Evolutionary conservation across 2,113 vertebrate species (phyloP), one percentile per base, ranked within the genome.

Genomic region (Phasianus colchicus): DNA sequence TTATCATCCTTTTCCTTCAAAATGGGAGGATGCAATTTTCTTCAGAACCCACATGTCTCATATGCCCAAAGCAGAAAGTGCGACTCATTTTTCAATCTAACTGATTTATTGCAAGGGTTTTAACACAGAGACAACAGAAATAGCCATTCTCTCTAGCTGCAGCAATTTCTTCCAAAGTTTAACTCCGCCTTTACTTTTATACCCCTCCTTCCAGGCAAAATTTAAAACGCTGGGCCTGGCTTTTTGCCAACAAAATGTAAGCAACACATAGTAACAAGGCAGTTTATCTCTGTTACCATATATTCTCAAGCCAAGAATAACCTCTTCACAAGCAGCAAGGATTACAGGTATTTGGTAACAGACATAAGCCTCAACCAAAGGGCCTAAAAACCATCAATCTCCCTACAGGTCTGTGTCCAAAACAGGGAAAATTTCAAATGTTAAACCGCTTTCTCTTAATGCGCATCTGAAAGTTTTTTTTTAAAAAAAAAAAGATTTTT

Each of bases 171-270:
- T 75, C 16, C 14, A 12, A 52, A 34, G 80, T 77, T 61, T 70
- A 63, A 29, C 4, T 40, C 32, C 1, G 2, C 16, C 38, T 77
- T 60, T 36, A 32, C 20, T 74, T 81, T 82, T 20, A 13, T 2
- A 34, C 13, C 38, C 36, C 2, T 79, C 18, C 34, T 65, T 72
- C 30, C 27, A 82, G 24, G 11, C 21, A 70, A 47, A 91, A 70
- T 16, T 65, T 47, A 1, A 9, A 77, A 43, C 4, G n/a, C n/a
- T 4, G 30, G 5, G 4, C 3, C 2, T 12, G 11, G 32, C 7
- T 45, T 71, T 86, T 54, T n/a, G 45, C 36, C 36, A 75, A 36
- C 5, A 5, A 86, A 79, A 11, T 14, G 8, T 55, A 85, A 71
- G 15, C 14, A 87, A 57, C 8, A 61, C 5, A 29, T 57, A 70